Evolutionary conservation across 2,113 vertebrate genomes (phyloP).

Genomic region (Sceloporus undulatus): DNA sequence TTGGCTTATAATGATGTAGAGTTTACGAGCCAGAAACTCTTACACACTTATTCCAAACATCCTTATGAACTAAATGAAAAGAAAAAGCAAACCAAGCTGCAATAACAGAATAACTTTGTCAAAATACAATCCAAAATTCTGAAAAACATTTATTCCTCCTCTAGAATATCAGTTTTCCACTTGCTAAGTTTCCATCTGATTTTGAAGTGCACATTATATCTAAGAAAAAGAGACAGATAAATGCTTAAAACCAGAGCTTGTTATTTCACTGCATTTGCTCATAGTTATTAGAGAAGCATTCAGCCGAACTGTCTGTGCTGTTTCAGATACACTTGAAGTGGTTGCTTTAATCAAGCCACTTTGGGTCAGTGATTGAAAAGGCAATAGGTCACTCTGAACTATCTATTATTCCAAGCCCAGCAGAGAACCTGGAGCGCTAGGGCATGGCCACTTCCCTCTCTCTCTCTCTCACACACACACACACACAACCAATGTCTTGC

Average conservation of each 20-base stretch:
- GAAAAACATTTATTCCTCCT: neutral
- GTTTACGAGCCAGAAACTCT: neutral
- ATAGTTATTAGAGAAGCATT: neutral
- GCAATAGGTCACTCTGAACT: neutral
- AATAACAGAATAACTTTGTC: neutral
- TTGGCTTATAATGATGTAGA: neutral
- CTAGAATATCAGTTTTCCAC: neutral
- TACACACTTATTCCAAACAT: neutral
- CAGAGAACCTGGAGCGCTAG: neutral
- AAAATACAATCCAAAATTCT: neutral
- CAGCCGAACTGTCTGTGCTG: neutral
- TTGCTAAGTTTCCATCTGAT: neutral
- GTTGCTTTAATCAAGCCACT: neutral
- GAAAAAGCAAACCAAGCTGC: neutral
- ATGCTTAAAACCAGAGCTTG: neutral
- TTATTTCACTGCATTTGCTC: constrained; percentile 5
- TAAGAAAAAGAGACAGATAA: neutral
- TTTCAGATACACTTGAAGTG: neutral
- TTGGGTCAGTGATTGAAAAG: neutral
- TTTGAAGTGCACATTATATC: neutral
- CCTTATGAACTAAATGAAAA: neutral
- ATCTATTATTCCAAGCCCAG: neutral
- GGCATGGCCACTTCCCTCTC: too few relatives aligned
- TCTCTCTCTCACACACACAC: neutral
- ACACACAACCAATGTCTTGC: too few relatives aligned